phyloP scores from a whole-genome alignment of 2,888 invertebrate species.

The Drosophila hamatofila region DNA sequence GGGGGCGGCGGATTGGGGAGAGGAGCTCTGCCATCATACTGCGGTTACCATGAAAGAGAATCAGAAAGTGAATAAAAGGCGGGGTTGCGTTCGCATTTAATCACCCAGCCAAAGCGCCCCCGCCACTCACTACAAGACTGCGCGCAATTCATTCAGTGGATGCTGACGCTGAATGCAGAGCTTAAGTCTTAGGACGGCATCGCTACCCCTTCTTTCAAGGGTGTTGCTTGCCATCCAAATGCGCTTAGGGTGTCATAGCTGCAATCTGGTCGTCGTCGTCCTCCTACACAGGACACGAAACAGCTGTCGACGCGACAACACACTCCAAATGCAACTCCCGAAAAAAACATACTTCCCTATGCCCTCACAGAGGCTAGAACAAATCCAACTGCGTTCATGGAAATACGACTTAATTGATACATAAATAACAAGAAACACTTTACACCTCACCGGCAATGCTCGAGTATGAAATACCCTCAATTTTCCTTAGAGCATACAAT shows the following conservation, averaged over 20 bases:
- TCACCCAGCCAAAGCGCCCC: conserved; percentile 39
- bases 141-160: conserved; percentile 65
- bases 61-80: conserved; percentile 57
- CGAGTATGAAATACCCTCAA: background rate
- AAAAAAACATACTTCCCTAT: conserved; percentile 37
- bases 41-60: conserved; percentile 61
- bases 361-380: conserved; percentile 20
- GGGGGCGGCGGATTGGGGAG: background rate
- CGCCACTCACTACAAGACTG: conserved; percentile 18
- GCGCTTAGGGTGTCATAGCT: conserved; percentile 61
- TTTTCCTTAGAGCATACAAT: too few relatives aligned
- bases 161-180: conserved; percentile 53
- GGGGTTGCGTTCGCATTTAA: conserved; percentile 47
- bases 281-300: conserved; percentile 41
- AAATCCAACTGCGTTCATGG: conserved; percentile 6
- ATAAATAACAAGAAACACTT: conserved; percentile 39
- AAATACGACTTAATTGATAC: conserved; percentile 51
- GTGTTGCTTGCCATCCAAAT: conserved; percentile 40
- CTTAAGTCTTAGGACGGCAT: conserved; percentile 36
- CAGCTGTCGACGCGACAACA: conserved; percentile 55
- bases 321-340: conserved; percentile 50
- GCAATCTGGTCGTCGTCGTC: conserved; percentile 31
- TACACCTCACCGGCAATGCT: too few relatives aligned
- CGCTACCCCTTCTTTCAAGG: background rate
- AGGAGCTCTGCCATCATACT: conserved; percentile 40